Base-by-base conservation (phyloP, 2,888 invertebrate genomes). In the Orthosia cruda region DNA sequence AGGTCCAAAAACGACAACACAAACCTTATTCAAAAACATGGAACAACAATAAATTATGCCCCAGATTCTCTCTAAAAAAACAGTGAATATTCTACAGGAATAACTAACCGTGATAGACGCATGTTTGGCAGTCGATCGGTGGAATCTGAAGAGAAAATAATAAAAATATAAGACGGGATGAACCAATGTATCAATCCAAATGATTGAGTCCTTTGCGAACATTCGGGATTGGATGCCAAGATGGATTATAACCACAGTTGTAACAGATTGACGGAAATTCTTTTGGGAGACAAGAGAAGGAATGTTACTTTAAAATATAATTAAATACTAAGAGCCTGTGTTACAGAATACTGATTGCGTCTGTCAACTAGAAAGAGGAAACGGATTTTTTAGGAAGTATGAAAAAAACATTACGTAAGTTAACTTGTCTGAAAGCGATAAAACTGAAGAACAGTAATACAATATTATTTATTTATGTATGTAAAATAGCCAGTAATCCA, bases 201-300 rank as follows among this genome's bases (percentile, higher is more conserved):
- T 77, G 80, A 86, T 86, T 86, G 87, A 85, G 80, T 77, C 71
- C 49, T 77, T 77, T 67, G 61, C 72, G 77, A 73, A 72, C 58
- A 40, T 74, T 69, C 18, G 57, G 59, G 69, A 76, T 77, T 77
- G 59, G 57, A 68, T 65, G 74, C 69, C 67, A 77, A 80, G 61
- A 83, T 74, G 62, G 72, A 77, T 80, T 77, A n/a, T n/a, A n/a
- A n/a, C n/a, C n/a, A n/a, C n/a, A n/a, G n/a, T n/a, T 77, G 71
- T 75, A 74, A 71, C 77, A 73, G 73, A 74, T 80, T 75, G 66
- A 70, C 26, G 67, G 59, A 58, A 75, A 71, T 57, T 73, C 26
- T 71, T 76, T 68, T 62, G 32, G 54, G 74, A 72, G 62, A 74
- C 49, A 68, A 63, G 61, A 11, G 15, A 18, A 50, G 11, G 61